Evolutionary conservation across 92 coral and sea anemone species (phyloP).

Genomic region (Plumapathes pennacea): DNA sequence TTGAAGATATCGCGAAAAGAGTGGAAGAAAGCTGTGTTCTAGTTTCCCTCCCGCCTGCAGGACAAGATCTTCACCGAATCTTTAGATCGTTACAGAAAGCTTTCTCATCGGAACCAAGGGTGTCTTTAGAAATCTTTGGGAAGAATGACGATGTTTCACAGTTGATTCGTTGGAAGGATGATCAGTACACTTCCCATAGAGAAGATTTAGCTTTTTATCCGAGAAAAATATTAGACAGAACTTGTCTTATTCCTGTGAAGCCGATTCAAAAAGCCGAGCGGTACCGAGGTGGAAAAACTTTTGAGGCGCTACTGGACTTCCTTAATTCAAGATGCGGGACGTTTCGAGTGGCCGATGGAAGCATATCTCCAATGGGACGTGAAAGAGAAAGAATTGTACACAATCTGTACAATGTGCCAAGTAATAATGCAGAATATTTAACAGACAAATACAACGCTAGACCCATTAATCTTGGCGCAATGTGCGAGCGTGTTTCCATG

Average conservation of each 20-base stretch:
- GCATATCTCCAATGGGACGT: conserved; percentile 41
- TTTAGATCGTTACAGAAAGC: too few relatives aligned
- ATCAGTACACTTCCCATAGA: too few relatives aligned
- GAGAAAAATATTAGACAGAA: conserved; percentile 40
- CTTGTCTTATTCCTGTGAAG: conserved; percentile 45
- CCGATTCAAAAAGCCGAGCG: conserved; percentile 11
- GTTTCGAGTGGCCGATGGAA: conserved; percentile 56
- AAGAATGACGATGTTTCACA: too few relatives aligned
- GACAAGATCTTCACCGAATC: too few relatives aligned
- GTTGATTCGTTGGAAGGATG: conserved; percentile 15
- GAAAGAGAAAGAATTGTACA: conserved; percentile 35
- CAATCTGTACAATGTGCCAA: conserved; percentile 54
- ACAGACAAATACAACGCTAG: conserved; percentile 12
- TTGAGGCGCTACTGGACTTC: conserved; percentile 39
- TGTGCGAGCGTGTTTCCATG: conserved; percentile 61
- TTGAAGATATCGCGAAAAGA: conserved; percentile 14
- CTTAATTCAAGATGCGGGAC: conserved; percentile 64
- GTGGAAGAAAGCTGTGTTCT: conserved; percentile 36
- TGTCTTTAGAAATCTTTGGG: too few relatives aligned
- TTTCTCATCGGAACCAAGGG: too few relatives aligned
- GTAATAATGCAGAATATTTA: background rate
- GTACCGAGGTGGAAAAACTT: conserved; percentile 34
- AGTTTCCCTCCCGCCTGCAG: conserved; percentile 4
- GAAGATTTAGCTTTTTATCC: conserved; percentile 52
- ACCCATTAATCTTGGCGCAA: conserved; percentile 51